These are phyloP conservation scores for Steromphala cineraria DNA, from an alignment of 2,888 invertebrate species.

Conservation along the genomic window DNA sequence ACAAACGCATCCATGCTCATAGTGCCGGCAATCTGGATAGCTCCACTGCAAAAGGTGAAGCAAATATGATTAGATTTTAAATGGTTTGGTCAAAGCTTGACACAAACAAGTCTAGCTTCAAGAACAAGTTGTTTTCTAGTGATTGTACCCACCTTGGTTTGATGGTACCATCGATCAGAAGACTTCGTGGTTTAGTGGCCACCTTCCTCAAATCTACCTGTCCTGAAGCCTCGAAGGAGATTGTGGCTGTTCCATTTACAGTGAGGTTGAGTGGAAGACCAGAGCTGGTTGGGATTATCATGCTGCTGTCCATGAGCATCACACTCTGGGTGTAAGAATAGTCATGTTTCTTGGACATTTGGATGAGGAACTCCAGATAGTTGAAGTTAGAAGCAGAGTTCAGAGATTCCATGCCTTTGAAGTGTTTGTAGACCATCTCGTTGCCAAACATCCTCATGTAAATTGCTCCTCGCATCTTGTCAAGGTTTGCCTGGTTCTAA, in stretches of 20 bases:
- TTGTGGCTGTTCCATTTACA: conserved; percentile 89
- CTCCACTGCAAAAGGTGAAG: conserved; percentile 80
- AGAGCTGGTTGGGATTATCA: conserved; percentile 86
- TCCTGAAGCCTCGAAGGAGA: conserved; percentile 89
- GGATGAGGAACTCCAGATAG: conserved; percentile 50
- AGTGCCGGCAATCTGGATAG: conserved; percentile 87
- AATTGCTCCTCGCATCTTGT: conserved; percentile 76
- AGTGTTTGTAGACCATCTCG: conserved; percentile 78
- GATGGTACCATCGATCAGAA: conserved; percentile 86
- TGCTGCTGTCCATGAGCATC: conserved; percentile 90
- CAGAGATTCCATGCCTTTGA: conserved; percentile 43
- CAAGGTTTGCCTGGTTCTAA: conserved; percentile 25
- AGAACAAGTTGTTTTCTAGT: background rate
- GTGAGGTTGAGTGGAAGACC: conserved; percentile 91
- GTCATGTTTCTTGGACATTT: conserved; percentile 54
- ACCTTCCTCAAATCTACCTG: conserved; percentile 82
- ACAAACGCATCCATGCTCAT: conserved; percentile 90
- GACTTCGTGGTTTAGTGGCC: conserved; percentile 77
- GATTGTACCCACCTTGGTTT: conserved; percentile 83
- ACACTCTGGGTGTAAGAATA: conserved; percentile 80
- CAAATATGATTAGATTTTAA: no score
- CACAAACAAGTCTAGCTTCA: no score
- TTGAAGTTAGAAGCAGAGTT: conserved; percentile 29
- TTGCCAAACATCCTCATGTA: conserved; percentile 93
- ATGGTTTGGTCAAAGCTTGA: no score